phyloP scores from a whole-genome alignment of 2,888 invertebrate genomes.

The Conomelus anceps region DNA sequence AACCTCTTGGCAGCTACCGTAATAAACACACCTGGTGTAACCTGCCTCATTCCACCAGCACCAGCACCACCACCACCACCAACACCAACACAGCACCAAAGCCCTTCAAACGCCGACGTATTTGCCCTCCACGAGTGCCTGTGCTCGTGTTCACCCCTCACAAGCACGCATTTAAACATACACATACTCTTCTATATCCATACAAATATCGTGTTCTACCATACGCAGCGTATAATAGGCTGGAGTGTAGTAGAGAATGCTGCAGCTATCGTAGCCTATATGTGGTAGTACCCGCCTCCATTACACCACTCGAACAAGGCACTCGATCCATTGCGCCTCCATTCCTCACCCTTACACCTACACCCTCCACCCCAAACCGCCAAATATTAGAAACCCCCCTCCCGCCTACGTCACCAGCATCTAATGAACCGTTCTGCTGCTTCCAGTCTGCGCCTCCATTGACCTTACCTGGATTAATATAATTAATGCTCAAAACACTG shows the following conservation, averaged over 20 bases:
- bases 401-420: not conserved
- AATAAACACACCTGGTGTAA: not conserved
- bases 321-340: not conserved
- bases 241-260: not conserved
- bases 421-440: not conserved
- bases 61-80: too few species aligned
- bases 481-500: not conserved
- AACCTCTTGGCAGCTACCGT: not conserved
- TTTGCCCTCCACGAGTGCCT: not conserved
- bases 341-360: not conserved
- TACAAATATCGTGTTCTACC: not conserved
- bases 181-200: not conserved
- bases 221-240: not conserved
- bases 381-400: not conserved
- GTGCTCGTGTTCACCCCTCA: too few species aligned
- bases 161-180: not conserved
- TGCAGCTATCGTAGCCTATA: not conserved
- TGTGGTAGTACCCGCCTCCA: not conserved
- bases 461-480: not conserved
- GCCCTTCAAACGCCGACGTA: not conserved
- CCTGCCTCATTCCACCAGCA: not conserved
- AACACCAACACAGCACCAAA: not conserved
- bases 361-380: not conserved
- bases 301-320: not conserved
- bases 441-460: too few species aligned